Base-by-base conservation (phyloP, 2,113 vertebrate species). In the Scomber colias region DNA sequence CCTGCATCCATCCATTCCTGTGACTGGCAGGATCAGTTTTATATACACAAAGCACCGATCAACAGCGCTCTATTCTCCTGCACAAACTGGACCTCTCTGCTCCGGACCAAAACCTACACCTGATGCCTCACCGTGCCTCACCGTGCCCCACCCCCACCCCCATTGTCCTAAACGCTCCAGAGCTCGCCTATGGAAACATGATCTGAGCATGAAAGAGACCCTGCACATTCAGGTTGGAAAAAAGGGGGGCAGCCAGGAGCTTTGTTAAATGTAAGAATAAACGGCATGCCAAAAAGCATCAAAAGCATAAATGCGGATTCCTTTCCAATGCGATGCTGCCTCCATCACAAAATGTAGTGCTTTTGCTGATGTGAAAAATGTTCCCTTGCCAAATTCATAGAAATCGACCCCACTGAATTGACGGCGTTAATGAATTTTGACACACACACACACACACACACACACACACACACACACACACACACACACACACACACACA, bases 31-130 rank as follows among this genome's bases (percentile, higher is more conserved):
- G 85, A 90, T 92, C 91, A 21, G 92, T 92, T 96, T 92, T 94
- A 97, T 97, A 92, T 97, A 97, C 96, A 97, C 92, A 90, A 92
- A 96, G 96, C 96, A 94, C 97, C 93, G 97, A 96, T 98, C 97
- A 97, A 98, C 97, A 97, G 97, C 62, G 95, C 96, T 88, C 62
- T 77, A 90, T 94, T 74, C 82, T 92, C 87, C 87, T 44, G 2
- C 91, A 86, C 60, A 92, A 92, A 90, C 90, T 90, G 89, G 90
- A 92, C 74, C 92, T 89, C 90, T 87, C 92, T 83, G 93, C 83
- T 94, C 90, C 86, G 15, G 60, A 62, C 81, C 79, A 40, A 48
- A 16, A 40, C 45, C 35, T 67, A 77, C 56, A 67, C 71, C 56
- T 16, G 49, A 61, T 15, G n/a, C 30, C 51, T 53, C 63, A 48